Evolutionary conservation across 2,888 invertebrate genomes (phyloP), one percentile per base, ranked within the genome.

Genomic region (Apotomis betuletana): DNA sequence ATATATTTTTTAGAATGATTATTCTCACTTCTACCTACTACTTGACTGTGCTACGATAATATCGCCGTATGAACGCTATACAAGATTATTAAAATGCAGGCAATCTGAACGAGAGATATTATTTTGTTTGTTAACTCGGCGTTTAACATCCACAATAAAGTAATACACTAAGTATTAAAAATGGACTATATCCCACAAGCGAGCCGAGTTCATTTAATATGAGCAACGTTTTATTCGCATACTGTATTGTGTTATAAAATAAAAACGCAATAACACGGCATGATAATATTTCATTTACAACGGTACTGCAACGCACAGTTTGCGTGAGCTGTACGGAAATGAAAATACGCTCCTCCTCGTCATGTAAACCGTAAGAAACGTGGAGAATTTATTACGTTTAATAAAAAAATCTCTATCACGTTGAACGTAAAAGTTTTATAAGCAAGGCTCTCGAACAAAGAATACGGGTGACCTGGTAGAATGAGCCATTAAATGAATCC

Each of bases 391-490:
- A 72, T 67, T 61, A 27, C 67, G 57, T 67, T 63, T 68, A 67
- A 63, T 60, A 63, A 67, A 67, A 70, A 62, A 58, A 67, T 52
- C 58, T 57, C 62, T 13, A 62, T 57, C 27, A 62, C 67, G 57
- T 38, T 71, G 61, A 52, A 58, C 67, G 57, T 62, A 67, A 71
- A 72, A 72, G 52, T 63, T 72, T 58, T 68, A 59, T 59, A 54
- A 68, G 54, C 59, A 60, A 51, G 62, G 62, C 62, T 52, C 58
- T 52, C 64, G 46, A 63, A 51, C 62, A 63, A 63, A 58, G 15
- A 63, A 68, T 46, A 55, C 63, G 41, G 41, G 58, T 5, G 65
- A 61, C 57, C 51, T 9, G 9, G 27, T 62, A 51, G 36, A 68
- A 58, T 38, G 57, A 52, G 46, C 62, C 61, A 46, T 63, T 57